Base-by-base conservation (phyloP, 2,797 vertebrate genomes). In the Lagodon rhomboides region DNA sequence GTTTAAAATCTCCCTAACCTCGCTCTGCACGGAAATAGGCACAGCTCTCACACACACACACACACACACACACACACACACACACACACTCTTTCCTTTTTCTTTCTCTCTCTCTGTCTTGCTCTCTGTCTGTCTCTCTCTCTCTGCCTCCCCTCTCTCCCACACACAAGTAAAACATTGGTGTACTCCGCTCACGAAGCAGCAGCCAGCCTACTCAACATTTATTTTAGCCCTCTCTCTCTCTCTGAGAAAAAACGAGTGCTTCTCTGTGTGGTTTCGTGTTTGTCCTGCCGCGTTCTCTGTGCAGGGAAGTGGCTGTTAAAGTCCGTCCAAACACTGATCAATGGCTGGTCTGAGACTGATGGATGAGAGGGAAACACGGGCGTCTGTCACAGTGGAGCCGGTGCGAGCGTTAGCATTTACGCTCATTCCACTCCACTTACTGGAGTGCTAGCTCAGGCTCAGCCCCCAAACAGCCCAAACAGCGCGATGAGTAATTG, bases 181-280 rank as follows among this genome's bases (percentile, higher is more conserved):
- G 68, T 87, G 75, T 77, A 73, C 85, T 87, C 85, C 65, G 80
- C 90, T 89, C 89, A 85, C 89, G 83, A 86, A 80, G 80, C 89
- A 87, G 73, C 62, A 87, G 73, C 62, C 90, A 85, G 77, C 89
- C 92, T 91, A 93, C 91, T 89, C 91, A 92, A 90, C 85, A 83
- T 90, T 90, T 91, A 91, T 92, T 94, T 89, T 90, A 85, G 81
- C 73, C 79, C 67, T 49, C 51, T 61, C 73, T 80, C 38, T 30
- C 46, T 30, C 4, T 53, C 43, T 44, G 64, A 79, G 71, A 72
- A 82, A 27, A 72, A 82, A 27, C 12, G 49, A 82, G 75, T 51
- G 65, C 70, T 76, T 51, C 65, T 89, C 23, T 79, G 11, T 77
- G 75, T 73, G 41, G 3, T 72, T 64, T 60, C 54, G 65, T 44